Evolutionary conservation across 2,113 vertebrate genomes (phyloP).

Genomic region (Barbus barbus): DNA sequence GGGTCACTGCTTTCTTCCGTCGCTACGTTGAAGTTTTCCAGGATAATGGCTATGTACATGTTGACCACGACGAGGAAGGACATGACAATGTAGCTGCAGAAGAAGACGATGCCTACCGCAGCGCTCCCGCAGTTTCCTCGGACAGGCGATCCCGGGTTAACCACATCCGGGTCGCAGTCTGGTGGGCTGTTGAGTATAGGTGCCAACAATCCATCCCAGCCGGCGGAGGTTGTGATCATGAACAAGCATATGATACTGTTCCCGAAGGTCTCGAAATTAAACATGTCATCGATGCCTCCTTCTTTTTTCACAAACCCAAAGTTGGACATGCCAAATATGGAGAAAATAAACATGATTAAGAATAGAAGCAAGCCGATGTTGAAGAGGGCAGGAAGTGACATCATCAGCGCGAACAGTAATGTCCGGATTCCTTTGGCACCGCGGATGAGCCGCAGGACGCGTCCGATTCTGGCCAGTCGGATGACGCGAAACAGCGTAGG

Average conservation of each 20-base stretch:
- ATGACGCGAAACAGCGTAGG: conserved; percentile 94
- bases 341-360: conserved; percentile 97
- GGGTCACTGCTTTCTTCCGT: conserved; percentile 91
- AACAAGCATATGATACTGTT: conserved; percentile 97
- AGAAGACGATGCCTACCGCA: conserved; percentile 86
- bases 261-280: conserved; percentile 95
- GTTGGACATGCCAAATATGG: conserved; percentile 97
- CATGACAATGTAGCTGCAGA: conserved; percentile 92
- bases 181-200: conserved; percentile 91
- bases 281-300: conserved; percentile 87
- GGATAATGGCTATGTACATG: conserved; percentile 97
- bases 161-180: conserved; percentile 83
- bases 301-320: conserved; percentile 93
- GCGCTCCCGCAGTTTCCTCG: conserved; percentile 88
- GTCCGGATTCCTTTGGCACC: conserved; percentile 96
- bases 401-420: conserved; percentile 94
- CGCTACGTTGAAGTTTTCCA: conserved; percentile 96
- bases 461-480: conserved; percentile 89
- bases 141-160: conserved; percentile 81
- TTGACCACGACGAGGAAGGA: conserved; percentile 94
- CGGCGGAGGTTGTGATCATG: conserved; percentile 91
- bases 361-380: conserved; percentile 96
- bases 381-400: conserved; percentile 96
- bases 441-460: conserved; percentile 88
- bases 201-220: conserved; percentile 90